phyloP scores from a whole-genome alignment of 2,113 vertebrate species.

The Sprattus sprattus region DNA sequence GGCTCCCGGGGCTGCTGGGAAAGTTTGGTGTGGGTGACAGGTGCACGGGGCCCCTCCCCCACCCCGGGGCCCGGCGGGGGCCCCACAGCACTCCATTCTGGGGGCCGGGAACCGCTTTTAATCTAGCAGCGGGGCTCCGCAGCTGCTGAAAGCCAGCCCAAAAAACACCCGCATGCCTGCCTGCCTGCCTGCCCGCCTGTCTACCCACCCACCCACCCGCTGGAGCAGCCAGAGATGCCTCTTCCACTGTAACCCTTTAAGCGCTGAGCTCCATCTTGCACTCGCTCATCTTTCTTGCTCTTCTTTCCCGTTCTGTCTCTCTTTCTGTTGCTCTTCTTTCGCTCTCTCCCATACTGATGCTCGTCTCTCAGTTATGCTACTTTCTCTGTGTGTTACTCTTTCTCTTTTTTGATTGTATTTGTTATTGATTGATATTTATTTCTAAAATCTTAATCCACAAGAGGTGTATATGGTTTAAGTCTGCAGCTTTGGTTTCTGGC shows the following conservation, averaged over 20 bases:
- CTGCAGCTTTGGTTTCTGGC: no score
- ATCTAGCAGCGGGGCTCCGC: constrained; percentile 87
- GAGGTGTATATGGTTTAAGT: no score
- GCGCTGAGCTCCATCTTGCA: neutral
- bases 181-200: neutral
- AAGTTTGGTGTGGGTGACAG: constrained; percentile 87
- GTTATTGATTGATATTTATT: no score
- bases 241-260: neutral
- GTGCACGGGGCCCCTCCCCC: constrained; percentile 82
- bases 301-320: constrained; percentile 10
- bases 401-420: no score
- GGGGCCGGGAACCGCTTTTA: constrained; percentile 90
- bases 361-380: neutral
- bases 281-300: constrained; percentile 31
- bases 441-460: no score
- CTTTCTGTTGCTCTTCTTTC: neutral
- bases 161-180: constrained; percentile 66
- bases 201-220: constrained; percentile 13
- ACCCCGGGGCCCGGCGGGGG: constrained; percentile 77
- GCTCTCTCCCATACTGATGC: neutral
- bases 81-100: constrained; percentile 86
- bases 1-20: constrained; percentile 80
- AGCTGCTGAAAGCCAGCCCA: constrained; percentile 91
- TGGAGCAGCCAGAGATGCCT: neutral
- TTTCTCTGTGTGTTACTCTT: neutral